Conservation (phyloP, 1,140 invertebrate species). For the Sitophilus oryzae region DNA sequence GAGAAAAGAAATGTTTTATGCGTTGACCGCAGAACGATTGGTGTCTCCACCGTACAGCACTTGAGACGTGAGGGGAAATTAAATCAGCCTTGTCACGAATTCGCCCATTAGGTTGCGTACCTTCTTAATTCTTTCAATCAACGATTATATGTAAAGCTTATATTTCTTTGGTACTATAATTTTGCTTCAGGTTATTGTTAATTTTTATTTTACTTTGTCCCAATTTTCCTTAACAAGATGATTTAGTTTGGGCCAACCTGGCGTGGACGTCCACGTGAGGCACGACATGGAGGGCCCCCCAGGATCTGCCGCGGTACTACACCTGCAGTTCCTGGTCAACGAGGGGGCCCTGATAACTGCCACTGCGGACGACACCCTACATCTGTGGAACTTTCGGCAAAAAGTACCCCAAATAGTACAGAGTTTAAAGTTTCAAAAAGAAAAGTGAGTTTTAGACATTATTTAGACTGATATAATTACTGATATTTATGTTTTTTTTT, state of each 20-base stretch:
- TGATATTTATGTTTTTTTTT: background rate
- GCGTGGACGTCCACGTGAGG: constrained; percentile 87
- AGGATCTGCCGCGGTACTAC: constrained; percentile 65
- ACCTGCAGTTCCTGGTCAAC: constrained; percentile 91
- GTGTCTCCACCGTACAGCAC: too few relatives aligned
- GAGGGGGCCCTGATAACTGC: constrained; percentile 93
- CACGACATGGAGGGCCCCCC: constrained; percentile 60
- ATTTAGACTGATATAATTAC: background rate
- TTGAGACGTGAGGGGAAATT: too few relatives aligned
- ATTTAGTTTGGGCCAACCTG: constrained; percentile 82
- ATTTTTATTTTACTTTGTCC: background rate
- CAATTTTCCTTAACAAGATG: constrained; percentile 42
- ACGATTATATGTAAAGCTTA: too few relatives aligned
- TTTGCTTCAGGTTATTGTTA: too few relatives aligned
- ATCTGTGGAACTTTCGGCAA: constrained; percentile 96
- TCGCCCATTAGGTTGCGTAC: too few relatives aligned
- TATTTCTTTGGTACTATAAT: too few relatives aligned
- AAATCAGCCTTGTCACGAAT: too few relatives aligned
- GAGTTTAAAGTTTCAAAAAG: constrained; percentile 92
- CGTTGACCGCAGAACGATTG: too few relatives aligned
- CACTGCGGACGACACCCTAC: constrained; percentile 89
- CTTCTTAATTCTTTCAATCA: too few relatives aligned
- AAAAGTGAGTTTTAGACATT: constrained; percentile 64
- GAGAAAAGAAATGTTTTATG: too few relatives aligned
- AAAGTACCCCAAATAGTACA: constrained; percentile 92